These are phyloP conservation scores for Ailurus styani DNA, from an alignment of 2,113 vertebrate species.

Conservation along the genomic window DNA sequence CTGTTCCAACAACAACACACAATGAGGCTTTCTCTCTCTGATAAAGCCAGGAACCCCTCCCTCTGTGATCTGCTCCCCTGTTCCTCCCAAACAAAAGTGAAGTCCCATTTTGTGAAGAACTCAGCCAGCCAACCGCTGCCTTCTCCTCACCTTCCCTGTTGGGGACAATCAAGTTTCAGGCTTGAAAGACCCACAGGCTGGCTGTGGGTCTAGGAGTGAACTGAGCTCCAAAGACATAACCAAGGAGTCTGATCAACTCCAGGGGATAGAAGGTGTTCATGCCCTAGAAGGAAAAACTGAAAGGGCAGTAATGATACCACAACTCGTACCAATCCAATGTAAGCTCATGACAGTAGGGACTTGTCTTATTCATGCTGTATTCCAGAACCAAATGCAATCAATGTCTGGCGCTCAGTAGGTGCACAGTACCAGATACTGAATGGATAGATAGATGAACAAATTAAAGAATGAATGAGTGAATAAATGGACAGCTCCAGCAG, in stretches of 20 bases:
- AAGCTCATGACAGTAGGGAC: not conserved
- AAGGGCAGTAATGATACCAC: not conserved
- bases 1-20: constrained; percentile 72
- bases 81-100: constrained; percentile 42
- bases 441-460: not conserved
- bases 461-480: not conserved
- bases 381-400: not conserved
- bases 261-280: not conserved
- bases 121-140: not conserved
- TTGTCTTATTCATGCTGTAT: not conserved
- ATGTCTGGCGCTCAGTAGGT: not conserved
- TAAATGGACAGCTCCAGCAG: not conserved
- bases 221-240: not conserved
- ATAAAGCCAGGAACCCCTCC: constrained; percentile 56
- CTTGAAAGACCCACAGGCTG: no score
- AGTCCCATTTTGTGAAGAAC: constrained; percentile 42
- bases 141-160: not conserved
- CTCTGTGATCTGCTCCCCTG: not conserved
- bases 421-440: not conserved
- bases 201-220: not conserved
- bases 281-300: not conserved
- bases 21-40: constrained; percentile 68
- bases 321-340: not conserved
- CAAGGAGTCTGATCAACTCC: not conserved
- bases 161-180: not conserved